Conservation (phyloP, 2,797 vertebrate species). For the Parauchenoglanis punctatus region DNA sequence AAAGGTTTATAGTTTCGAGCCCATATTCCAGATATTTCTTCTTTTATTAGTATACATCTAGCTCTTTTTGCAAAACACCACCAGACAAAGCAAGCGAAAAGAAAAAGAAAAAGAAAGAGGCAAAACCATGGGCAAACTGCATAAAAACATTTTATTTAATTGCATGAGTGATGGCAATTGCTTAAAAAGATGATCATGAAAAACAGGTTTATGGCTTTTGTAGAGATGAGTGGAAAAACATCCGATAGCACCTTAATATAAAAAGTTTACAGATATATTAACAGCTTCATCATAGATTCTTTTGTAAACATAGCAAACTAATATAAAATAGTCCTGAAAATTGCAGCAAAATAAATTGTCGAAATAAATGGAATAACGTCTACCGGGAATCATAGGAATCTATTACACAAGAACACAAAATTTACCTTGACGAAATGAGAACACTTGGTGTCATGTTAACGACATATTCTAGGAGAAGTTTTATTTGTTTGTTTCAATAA, state of each 20-base stretch:
- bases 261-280: conserved; percentile 64
- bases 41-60: background rate
- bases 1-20: background rate
- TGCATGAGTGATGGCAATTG: conserved; percentile 55
- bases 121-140: conserved; percentile 8
- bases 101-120: background rate
- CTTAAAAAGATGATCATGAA: conserved; percentile 57
- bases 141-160: conserved; percentile 60
- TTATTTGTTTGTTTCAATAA: background rate
- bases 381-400: conserved; percentile 24
- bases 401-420: conserved; percentile 36
- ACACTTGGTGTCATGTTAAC: background rate
- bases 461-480: background rate
- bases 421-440: background rate
- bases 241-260: conserved; percentile 60
- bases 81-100: background rate
- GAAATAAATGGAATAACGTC: conserved; percentile 47
- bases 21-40: background rate
- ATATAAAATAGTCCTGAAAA: conserved; percentile 60
- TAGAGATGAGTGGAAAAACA: conserved; percentile 55
- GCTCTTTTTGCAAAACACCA: background rate
- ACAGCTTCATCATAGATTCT: conserved; percentile 61
- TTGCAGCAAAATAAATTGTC: conserved; percentile 44
- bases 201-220: conserved; percentile 59
- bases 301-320: conserved; percentile 63